Conservation (phyloP, 2,113 vertebrate species). For the Alectura lathami region DNA sequence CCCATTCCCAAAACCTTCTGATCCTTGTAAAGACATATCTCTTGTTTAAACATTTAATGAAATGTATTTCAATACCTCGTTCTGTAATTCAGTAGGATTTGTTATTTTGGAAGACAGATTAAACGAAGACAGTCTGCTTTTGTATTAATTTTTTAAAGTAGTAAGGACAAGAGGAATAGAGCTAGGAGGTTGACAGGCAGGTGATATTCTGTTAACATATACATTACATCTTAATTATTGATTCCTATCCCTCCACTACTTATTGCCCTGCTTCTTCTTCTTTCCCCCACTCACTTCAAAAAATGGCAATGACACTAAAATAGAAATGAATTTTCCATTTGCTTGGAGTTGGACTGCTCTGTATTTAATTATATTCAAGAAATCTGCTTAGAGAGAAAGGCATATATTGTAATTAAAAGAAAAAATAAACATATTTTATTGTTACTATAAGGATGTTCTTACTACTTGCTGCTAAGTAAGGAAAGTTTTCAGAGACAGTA, state of each 20-base stretch:
- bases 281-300: neutral
- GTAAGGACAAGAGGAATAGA: neutral
- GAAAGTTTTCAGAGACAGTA: neutral
- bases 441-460: neutral
- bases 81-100: neutral
- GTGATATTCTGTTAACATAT: neutral
- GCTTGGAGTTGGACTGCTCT: neutral
- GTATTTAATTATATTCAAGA: neutral
- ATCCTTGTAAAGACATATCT: neutral
- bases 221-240: neutral
- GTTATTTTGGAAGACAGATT: neutral
- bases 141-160: neutral
- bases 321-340: neutral
- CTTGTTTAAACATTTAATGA: neutral
- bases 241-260: neutral
- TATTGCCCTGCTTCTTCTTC: neutral
- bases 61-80: neutral
- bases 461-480: neutral
- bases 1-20: neutral
- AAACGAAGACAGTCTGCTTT: neutral
- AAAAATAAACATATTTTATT: neutral
- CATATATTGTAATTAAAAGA: neutral
- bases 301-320: neutral
- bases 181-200: neutral
- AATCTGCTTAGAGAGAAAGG: neutral